A percentile compares a stretch with the other conserved stretches of the same genome.
Conservation (phyloP, 2,113 vertebrate species). For the Formicarius rufipectus region DNA sequence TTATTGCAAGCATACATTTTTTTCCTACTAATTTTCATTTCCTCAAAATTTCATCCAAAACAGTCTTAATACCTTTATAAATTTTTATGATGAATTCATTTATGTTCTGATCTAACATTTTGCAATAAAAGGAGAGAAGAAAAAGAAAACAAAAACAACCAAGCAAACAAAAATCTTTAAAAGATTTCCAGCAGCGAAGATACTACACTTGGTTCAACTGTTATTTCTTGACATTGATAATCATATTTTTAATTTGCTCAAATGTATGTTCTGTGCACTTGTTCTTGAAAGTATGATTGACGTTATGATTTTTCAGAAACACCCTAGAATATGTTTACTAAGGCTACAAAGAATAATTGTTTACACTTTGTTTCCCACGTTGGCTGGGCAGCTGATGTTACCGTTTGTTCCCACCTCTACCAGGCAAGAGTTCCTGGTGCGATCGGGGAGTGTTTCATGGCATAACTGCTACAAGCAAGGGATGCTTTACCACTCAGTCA, state of each 20-base stretch:
- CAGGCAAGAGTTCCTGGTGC: neutral
- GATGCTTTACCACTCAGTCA: neutral
- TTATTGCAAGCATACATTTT: neutral
- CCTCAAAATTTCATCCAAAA: neutral
- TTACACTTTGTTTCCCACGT: neutral
- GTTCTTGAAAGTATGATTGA: neutral
- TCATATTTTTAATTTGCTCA: neutral
- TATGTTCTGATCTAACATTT: rapidly evolving
- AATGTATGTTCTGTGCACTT: neutral
- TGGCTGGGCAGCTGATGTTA: neutral
- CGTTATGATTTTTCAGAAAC: neutral
- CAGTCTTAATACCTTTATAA: neutral
- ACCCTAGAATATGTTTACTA: neutral
- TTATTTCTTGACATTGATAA: neutral
- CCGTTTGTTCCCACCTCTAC: neutral
- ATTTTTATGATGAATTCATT: neutral
- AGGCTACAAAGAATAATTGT: neutral
- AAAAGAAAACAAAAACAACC: neutral
- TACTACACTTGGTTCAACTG: neutral
- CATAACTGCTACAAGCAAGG: neutral
- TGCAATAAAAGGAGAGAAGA: neutral
- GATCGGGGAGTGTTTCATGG: rapidly evolving
- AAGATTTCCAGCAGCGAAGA: neutral
- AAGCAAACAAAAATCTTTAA: neutral
- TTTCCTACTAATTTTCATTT: no score